phyloP scores from a whole-genome alignment of 2,797 vertebrate genomes.

The Tangara arthus region DNA sequence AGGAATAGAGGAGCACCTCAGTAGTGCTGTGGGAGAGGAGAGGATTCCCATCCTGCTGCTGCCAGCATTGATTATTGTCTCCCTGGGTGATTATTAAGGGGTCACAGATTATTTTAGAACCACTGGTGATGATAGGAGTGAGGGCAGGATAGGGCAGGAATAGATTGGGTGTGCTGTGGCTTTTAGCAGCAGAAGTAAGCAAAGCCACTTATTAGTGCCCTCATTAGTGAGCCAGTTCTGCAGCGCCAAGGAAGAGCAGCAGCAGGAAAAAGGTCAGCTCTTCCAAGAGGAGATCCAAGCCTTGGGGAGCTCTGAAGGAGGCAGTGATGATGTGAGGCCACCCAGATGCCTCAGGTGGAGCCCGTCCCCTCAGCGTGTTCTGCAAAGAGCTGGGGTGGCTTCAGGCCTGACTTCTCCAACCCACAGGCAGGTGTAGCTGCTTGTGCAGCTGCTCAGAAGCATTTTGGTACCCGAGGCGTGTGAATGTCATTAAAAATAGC shows the following conservation, averaged over 20 bases:
- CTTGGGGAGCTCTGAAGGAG: background rate
- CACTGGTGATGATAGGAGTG: background rate
- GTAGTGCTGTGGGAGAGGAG: background rate
- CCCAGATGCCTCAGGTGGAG: background rate
- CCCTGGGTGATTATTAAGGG: background rate
- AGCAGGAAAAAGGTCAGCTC: background rate
- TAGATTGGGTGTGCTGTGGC: background rate
- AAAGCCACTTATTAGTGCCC: slow-evolving; percentile 7
- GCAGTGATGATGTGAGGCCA: background rate
- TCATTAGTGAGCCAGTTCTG: background rate
- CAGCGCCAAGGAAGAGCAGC: background rate
- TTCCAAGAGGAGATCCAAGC: background rate
- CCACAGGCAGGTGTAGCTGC: background rate
- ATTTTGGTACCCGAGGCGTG: background rate
- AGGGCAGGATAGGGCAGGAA: background rate
- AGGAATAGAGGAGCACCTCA: background rate
- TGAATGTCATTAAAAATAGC: background rate
- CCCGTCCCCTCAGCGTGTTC: background rate
- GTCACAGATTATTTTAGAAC: background rate
- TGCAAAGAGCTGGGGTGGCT: background rate
- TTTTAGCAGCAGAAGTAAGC: background rate
- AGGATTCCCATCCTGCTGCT: background rate
- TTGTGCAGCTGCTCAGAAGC: background rate
- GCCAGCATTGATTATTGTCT: background rate
- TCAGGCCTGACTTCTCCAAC: background rate